Evolutionary conservation across 2,888 invertebrate species (phyloP).

Genomic region (Ernsta delagoae): DNA sequence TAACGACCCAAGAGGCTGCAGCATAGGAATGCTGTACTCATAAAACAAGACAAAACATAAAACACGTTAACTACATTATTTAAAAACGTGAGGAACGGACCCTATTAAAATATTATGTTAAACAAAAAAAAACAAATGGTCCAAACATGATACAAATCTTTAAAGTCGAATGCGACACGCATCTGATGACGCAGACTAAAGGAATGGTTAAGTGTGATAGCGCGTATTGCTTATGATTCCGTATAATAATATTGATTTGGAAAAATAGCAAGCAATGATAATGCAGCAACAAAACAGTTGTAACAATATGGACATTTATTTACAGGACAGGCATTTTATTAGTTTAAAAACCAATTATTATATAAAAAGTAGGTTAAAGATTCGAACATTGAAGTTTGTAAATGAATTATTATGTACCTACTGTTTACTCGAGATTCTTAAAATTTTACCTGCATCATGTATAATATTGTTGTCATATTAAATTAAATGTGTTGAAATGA

Average conservation of each 20-base stretch:
- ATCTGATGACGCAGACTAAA: conserved; percentile 38
- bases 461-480: too few relatives aligned
- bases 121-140: conserved; percentile 10
- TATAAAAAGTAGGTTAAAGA: too few relatives aligned
- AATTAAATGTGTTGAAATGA: too few relatives aligned
- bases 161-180: conserved; percentile 17
- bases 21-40: background rate
- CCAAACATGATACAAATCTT: conserved; percentile 16
- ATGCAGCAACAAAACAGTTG: too few relatives aligned
- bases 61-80: conserved; percentile 6
- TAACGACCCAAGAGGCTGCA: background rate
- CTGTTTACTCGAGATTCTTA: too few relatives aligned
- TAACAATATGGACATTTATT: too few relatives aligned
- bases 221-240: background rate
- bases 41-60: conserved; percentile 13
- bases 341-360: too few relatives aligned
- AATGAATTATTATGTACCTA: too few relatives aligned
- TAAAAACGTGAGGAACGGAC: conserved; percentile 16
- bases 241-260: background rate
- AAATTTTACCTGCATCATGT: too few relatives aligned
- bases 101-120: conserved; percentile 12
- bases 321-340: too few relatives aligned
- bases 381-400: too few relatives aligned
- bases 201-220: background rate
- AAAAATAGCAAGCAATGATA: too few relatives aligned